A percentile compares a stretch with the other conserved stretches of the same genome.
Evolutionary conservation across 2,797 vertebrate species (phyloP).

Genomic region (Echiichthys vipera): DNA sequence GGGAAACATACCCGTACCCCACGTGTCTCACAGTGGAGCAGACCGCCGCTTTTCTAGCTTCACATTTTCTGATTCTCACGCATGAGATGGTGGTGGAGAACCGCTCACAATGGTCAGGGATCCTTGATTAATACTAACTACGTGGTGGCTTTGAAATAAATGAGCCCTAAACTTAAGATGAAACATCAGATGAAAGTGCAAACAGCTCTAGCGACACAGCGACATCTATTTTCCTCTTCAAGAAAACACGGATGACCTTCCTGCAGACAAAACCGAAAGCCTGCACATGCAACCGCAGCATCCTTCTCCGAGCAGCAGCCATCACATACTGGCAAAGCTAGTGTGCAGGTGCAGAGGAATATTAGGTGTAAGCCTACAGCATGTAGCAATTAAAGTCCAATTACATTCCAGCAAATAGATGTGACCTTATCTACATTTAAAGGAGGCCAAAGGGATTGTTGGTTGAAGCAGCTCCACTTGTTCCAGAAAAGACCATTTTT

Average conservation of each 20-base stretch:
- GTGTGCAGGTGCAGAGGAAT: slow-evolving; percentile 54
- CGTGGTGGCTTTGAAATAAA: slow-evolving; percentile 33
- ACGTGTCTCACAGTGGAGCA: slow-evolving; percentile 26
- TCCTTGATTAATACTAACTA: slow-evolving; percentile 36
- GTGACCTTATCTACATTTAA: slow-evolving; percentile 57
- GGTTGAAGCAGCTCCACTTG: slow-evolving; percentile 52
- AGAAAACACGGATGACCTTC: slow-evolving; percentile 23
- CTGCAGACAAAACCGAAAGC: slow-evolving; percentile 30
- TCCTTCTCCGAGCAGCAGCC: slow-evolving; percentile 43
- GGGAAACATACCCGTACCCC: background rate
- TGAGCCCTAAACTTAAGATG: slow-evolving; percentile 42
- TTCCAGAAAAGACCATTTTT: slow-evolving; percentile 59
- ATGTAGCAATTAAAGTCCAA: slow-evolving; percentile 62
- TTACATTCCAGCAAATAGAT: slow-evolving; percentile 64
- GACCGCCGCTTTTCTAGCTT: slow-evolving; percentile 14
- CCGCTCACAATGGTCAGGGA: slow-evolving; percentile 31
- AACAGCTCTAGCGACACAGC: slow-evolving; percentile 45
- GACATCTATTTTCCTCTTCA: slow-evolving; percentile 24
- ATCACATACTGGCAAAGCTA: slow-evolving; percentile 49
- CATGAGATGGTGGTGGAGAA: slow-evolving; percentile 31
- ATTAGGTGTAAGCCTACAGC: slow-evolving; percentile 54
- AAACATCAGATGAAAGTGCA: slow-evolving; percentile 58
- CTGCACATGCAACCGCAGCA: slow-evolving; percentile 27
- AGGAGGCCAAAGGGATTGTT: slow-evolving; percentile 42
- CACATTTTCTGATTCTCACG: slow-evolving; percentile 42